Conservation (phyloP, 2,113 vertebrate genomes). For the Trematocara zebra region DNA sequence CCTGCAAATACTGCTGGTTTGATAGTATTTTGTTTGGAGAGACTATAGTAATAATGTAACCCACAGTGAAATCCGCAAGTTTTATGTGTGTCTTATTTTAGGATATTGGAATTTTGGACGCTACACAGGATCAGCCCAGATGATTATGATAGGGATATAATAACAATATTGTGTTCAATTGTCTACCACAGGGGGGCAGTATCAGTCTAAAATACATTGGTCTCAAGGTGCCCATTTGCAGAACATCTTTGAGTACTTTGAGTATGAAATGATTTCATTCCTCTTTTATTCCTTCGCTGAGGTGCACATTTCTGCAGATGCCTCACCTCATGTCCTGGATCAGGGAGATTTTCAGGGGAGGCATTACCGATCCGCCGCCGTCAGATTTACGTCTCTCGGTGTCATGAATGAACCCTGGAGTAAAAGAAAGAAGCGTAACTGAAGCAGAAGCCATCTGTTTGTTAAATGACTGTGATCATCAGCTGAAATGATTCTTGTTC, state of each 20-base stretch:
- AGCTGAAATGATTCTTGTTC: background rate
- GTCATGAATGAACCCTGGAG: constrained; percentile 86
- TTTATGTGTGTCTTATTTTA: background rate
- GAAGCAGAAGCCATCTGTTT: background rate
- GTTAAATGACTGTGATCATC: background rate
- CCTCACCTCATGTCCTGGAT: constrained; percentile 95
- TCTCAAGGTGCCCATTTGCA: background rate
- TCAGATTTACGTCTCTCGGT: constrained; percentile 96
- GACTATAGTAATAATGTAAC: background rate
- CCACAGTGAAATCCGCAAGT: background rate
- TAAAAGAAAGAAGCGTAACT: background rate
- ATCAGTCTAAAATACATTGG: background rate
- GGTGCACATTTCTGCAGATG: background rate
- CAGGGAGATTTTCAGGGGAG: constrained; percentile 88
- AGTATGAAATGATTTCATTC: background rate
- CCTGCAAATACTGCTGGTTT: background rate
- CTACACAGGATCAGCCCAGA: background rate
- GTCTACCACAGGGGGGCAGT: constrained; percentile 52
- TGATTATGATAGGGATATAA: background rate
- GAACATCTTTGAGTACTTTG: background rate
- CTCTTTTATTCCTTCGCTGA: background rate
- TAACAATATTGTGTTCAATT: background rate
- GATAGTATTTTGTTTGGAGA: background rate
- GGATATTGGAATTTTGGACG: background rate
- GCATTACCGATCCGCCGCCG: constrained; percentile 81